Evolutionary conservation across 2,113 vertebrate genomes (phyloP), one percentile per base, ranked within the genome.

Genomic region (Chionodraco myersi): DNA sequence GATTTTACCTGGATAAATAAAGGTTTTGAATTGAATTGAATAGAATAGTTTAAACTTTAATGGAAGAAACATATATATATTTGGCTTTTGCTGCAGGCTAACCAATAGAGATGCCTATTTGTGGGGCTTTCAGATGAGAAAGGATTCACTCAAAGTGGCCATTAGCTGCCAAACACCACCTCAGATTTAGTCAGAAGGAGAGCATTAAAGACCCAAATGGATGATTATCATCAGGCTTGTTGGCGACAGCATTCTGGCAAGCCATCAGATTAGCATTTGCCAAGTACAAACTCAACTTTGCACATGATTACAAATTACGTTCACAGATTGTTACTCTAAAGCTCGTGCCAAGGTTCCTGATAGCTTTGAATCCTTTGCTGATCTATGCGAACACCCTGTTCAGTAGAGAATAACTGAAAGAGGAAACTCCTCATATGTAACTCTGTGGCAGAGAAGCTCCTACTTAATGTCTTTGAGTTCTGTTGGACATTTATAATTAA

Each of bases 201-300:
- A 36, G 48, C 34, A 16, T 48, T 23, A 47, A 16, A 48, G 47
- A 47, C 70, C 59, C 16, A 52, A 44, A 72, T n/a, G 30, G 53
- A 51, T 5, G 30, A 54, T 61, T 82, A 26, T 65, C 52, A 23
- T 44, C 16, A 12, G 10, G 51, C 54, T n/a, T 13, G 45, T 23
- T 52, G 66, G 65, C 16, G 11, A 57, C 74, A 61, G 61, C 5
- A 1, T 6, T 56, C 59, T 56, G 60, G 60, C 47, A 1, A 13
- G 18, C 34, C 6, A 26, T 26, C 60, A 69, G 18, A 72, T 41
- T 1, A 47, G 6, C 9, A 7, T 44, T 15, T 44, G 66, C 75
- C 84, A 83, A 71, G 71, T 47, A 75, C 75, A 76, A 76, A 76
- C 56, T 58, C 58, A 76, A 76, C 56, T 58, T 52, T 34, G 59